A percentile compares a stretch with the other conserved stretches of the same genome.
Evolutionary conservation across 2,888 invertebrate genomes (phyloP).

Genomic region (Gari tellinella): DNA sequence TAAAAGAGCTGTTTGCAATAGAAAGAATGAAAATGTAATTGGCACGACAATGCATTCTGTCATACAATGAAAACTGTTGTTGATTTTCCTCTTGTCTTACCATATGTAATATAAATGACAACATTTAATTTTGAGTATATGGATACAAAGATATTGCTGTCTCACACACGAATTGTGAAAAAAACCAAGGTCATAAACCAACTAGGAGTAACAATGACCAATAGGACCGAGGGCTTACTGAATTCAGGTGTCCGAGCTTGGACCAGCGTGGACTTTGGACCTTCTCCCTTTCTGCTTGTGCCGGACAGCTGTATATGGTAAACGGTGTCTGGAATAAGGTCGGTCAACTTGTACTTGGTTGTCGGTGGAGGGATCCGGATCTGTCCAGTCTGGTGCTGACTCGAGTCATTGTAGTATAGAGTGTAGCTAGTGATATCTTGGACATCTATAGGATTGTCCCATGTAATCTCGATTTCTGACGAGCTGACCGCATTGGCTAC

Average conservation of each 20-base stretch:
- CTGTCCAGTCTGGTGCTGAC: constrained; percentile 76
- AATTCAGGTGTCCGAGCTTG: constrained; percentile 98
- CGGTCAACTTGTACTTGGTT: constrained; percentile 90
- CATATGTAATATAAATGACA: too few species aligned
- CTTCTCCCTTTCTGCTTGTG: constrained; percentile 94
- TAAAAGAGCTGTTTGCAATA: too few species aligned
- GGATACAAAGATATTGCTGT: too few species aligned
- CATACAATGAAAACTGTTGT: too few species aligned
- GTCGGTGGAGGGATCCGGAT: constrained; percentile 77
- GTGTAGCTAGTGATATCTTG: constrained; percentile 98
- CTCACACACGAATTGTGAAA: too few species aligned
- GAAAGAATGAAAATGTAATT: too few species aligned
- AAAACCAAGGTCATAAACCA: too few species aligned
- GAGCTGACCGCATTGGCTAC: constrained; percentile 88
- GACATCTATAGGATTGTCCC: constrained; percentile 93
- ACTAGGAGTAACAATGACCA: not conserved
- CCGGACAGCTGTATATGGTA: constrained; percentile 99
- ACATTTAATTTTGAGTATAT: too few species aligned
- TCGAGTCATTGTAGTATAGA: constrained; percentile 93
- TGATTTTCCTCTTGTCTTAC: too few species aligned
- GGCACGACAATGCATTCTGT: too few species aligned
- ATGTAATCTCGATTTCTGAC: constrained; percentile 94
- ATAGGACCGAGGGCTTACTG: constrained; percentile 89
- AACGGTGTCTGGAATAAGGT: constrained; percentile 96
- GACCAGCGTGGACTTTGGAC: constrained; percentile 96